Evolutionary conservation across 2,113 vertebrate genomes (phyloP).

Genomic region (Pampusana beccarii): DNA sequence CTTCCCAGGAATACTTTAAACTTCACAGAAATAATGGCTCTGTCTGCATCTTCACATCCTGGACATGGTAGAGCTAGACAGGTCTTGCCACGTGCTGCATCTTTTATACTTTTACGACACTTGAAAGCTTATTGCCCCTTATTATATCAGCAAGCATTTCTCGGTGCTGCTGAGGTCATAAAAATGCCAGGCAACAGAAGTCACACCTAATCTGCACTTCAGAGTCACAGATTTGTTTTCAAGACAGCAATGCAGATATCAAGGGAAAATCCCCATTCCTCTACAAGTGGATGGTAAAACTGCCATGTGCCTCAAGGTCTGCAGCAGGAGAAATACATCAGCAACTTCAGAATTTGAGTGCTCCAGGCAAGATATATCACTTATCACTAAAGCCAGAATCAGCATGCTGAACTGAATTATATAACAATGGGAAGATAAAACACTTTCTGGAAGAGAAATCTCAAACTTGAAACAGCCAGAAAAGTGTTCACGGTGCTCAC

Average conservation of each 20-base stretch:
- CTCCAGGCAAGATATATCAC: not conserved
- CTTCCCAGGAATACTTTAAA: not conserved
- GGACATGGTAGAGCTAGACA: not conserved
- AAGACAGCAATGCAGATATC: not conserved
- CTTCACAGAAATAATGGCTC: not conserved
- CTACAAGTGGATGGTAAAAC: not conserved
- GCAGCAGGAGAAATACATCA: not conserved
- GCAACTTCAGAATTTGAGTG: not conserved
- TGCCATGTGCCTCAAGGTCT: not conserved
- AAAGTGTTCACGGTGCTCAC: not conserved
- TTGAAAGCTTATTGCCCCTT: not conserved
- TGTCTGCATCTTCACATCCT: not conserved
- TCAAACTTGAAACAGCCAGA: not conserved
- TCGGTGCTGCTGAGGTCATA: not conserved
- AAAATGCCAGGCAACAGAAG: not conserved
- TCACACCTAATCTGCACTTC: not conserved
- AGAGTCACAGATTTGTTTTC: not conserved
- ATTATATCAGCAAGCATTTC: not conserved
- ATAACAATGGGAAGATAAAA: not conserved
- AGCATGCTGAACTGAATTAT: not conserved
- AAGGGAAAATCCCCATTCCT: not conserved
- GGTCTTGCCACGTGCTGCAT: not conserved
- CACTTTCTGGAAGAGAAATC: not conserved
- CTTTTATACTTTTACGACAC: not conserved
- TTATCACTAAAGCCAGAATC: not conserved